Evolutionary conservation across 2,113 vertebrate genomes (phyloP).

Genomic region (Sisor rabdophorus): DNA sequence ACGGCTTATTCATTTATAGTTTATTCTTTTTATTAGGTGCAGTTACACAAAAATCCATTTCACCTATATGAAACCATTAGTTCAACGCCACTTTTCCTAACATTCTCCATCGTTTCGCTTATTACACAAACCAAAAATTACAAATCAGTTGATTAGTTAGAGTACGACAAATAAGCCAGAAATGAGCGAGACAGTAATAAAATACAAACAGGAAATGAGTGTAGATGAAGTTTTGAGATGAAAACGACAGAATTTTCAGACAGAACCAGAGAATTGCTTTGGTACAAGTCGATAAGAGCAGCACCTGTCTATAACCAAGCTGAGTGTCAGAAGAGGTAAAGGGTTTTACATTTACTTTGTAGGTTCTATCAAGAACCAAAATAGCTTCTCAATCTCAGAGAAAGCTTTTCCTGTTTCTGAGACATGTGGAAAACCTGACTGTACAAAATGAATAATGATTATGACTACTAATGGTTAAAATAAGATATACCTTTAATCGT

Average conservation of each 20-base stretch:
- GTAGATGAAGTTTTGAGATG: background rate
- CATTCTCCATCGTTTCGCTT: slow-evolving; percentile 6
- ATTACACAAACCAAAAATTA: slow-evolving; percentile 27
- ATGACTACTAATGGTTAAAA: background rate
- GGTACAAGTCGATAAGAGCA: background rate
- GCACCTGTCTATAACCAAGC: background rate
- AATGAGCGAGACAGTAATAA: background rate
- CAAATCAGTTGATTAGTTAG: background rate
- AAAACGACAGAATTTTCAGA: too few species aligned
- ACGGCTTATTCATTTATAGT: slow-evolving; percentile 20
- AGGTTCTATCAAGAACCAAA: background rate
- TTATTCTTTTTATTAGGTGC: slow-evolving; percentile 52
- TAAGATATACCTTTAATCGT: too few species aligned
- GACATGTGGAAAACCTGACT: background rate
- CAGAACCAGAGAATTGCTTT: slow-evolving; percentile 16
- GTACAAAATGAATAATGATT: background rate
- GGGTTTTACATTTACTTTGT: background rate
- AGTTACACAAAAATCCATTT: slow-evolving; percentile 46
- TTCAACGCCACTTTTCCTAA: slow-evolving; percentile 17
- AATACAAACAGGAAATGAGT: background rate
- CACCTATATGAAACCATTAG: slow-evolving; percentile 10
- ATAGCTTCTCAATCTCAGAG: background rate
- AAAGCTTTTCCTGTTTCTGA: background rate
- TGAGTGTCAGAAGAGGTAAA: background rate
- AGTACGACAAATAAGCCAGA: slow-evolving; percentile 3